These are phyloP conservation scores for Manis javanica DNA, from an alignment of 2,797 vertebrate species.

Conservation along the genomic window DNA sequence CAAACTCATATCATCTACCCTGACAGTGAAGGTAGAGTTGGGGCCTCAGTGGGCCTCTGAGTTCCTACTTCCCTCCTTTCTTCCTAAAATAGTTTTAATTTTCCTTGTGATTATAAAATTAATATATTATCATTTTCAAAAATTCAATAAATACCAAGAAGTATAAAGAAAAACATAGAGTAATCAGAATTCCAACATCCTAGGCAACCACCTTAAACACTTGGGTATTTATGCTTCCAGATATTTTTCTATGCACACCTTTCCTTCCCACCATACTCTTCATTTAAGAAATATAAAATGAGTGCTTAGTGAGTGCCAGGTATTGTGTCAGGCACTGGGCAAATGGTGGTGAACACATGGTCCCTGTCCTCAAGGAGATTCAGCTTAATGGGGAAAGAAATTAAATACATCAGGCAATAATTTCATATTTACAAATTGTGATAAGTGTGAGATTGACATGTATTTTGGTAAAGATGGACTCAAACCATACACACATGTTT, in stretches of 20 bases:
- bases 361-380: neutral
- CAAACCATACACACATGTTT: neutral
- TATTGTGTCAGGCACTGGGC: neutral
- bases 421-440: neutral
- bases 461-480: neutral
- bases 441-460: neutral
- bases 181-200: neutral
- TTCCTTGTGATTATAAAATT: neutral
- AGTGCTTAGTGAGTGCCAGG: neutral
- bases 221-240: neutral
- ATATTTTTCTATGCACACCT: neutral
- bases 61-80: neutral
- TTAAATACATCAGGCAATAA: neutral
- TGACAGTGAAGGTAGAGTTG: neutral
- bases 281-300: neutral
- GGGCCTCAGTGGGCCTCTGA: neutral
- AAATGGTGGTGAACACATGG: neutral
- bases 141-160: neutral
- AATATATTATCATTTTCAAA: neutral
- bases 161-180: neutral
- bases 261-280: neutral
- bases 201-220: neutral
- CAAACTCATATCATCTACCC: neutral
- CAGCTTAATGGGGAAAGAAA: neutral
- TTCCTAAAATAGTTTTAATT: neutral